Conservation (phyloP, 2,113 vertebrate species). For the Hippoglossus stenolepis region DNA sequence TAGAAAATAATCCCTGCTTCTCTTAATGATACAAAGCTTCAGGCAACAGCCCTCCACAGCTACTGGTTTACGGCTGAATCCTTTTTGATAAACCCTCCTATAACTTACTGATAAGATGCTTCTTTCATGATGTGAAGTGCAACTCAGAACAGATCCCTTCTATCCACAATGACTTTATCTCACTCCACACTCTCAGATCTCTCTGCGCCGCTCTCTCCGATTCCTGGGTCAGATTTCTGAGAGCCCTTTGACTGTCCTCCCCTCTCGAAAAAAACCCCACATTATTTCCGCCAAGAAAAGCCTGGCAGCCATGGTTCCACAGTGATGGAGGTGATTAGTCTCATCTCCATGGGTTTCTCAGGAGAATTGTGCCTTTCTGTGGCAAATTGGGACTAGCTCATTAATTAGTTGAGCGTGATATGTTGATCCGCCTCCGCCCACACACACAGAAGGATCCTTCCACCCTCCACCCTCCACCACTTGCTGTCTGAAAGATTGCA, state of each 20-base stretch:
- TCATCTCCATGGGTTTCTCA: conserved; percentile 34
- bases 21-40: background rate
- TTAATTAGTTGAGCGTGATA: conserved; percentile 73
- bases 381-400: conserved; percentile 59
- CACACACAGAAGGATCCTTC: conserved; percentile 29
- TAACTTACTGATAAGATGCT: background rate
- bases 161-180: background rate
- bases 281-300: background rate
- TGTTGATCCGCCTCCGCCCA: conserved; percentile 37
- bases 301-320: conserved; percentile 11
- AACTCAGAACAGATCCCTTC: background rate
- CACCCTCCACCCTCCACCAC: conserved; percentile 61
- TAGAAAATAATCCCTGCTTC: background rate
- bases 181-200: background rate
- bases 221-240: conserved; percentile 18
- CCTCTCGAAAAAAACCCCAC: background rate
- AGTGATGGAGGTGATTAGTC: conserved; percentile 46
- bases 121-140: background rate
- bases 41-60: no score
- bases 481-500: conserved; percentile 44
- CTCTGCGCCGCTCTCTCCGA: background rate
- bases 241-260: conserved; percentile 2
- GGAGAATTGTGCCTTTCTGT: conserved; percentile 42
- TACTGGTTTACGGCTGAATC: background rate
- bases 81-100: background rate